Evolutionary conservation across 2,113 vertebrate species (phyloP), one percentile per base, ranked within the genome.

Genomic region (Chionis minor): DNA sequence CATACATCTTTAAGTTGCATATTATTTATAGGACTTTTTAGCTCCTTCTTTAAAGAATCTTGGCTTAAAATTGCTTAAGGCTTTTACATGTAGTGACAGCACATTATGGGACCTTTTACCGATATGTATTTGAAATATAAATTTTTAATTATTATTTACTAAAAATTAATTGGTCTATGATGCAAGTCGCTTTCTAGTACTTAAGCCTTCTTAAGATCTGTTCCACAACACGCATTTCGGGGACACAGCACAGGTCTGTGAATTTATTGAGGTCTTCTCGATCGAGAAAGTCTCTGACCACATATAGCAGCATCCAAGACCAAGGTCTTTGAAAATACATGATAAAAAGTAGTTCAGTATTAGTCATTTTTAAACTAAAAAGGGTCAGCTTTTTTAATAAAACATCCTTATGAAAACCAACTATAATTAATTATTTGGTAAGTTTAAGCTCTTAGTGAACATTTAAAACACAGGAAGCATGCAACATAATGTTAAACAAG

Each of bases 1-100:
- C 56, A 83, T 63, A 61, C 45, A 62, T 75, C 66, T 92, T 81
- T 69, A 69, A 61, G 66, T 47, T 77, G 47, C 33, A 27, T 51
- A 44, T 70, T 88, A 77, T 94, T 96, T 70, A 89, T 20, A 87
- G 54, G 62, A 81, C 69, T 79, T 84, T 86, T 78, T 69, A 94
- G 56, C 78, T 89, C 70, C 24, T 67, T 72, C 81, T 95, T 91
- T 92, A 69, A 89, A 87, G 74, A 79, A 54, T 4, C 20, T 42
- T 84, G 77, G 28, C 54, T 91, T 72, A 81, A 92, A 92, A 91
- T 67, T 86, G 52, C 65, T 65, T 70, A 49, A 8, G 49, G 56
- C 52, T 59, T 89, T 94, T 63, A 67, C 22, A 56, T 6, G 35
- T 44, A 70, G 22, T 78, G 61, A 52, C 56, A 94, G 61, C 33